A percentile compares a stretch with the other conserved stretches of the same genome.
These are phyloP conservation scores for Arctocebus calabarensis DNA, from an alignment of 2,797 vertebrate genomes.

Conservation along the genomic window DNA sequence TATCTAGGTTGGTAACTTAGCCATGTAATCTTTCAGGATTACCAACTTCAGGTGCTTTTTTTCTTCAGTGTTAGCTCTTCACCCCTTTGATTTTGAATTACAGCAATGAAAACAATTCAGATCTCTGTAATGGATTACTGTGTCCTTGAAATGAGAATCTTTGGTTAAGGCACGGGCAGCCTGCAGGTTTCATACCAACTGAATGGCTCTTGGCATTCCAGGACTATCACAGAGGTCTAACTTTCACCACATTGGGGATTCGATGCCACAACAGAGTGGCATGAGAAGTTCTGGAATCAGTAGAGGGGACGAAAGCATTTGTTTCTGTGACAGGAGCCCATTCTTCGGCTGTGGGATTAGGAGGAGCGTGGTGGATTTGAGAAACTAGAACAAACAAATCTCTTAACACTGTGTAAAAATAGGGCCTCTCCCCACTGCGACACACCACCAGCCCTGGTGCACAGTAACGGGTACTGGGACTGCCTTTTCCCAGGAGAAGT, in stretches of 20 bases:
- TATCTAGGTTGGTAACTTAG: neutral
- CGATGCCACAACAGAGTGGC: neutral
- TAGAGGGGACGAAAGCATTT: neutral
- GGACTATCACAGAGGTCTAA: constrained; percentile 40
- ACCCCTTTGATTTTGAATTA: constrained; percentile 54
- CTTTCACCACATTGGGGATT: constrained; percentile 5
- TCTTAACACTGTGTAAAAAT: neutral
- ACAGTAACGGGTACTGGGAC: constrained; percentile 52
- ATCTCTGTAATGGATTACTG: neutral
- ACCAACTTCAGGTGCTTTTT: neutral
- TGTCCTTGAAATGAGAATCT: constrained; percentile 38
- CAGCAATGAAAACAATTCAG: constrained; percentile 54
- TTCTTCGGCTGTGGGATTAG: constrained; percentile 59
- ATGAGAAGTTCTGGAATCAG: constrained; percentile 1
- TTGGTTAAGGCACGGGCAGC: neutral
- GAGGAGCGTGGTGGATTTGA: constrained; percentile 22
- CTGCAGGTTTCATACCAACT: constrained; percentile 66
- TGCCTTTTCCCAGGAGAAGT: constrained; percentile 80
- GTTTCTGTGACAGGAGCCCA: neutral
- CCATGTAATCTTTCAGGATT: neutral
- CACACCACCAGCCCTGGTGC: neutral
- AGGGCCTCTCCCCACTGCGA: neutral
- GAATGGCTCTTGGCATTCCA: neutral
- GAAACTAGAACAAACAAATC: neutral
- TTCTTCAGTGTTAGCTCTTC: neutral